Conservation (phyloP, 1,140 invertebrate genomes). For the Adelges cooleyi region DNA sequence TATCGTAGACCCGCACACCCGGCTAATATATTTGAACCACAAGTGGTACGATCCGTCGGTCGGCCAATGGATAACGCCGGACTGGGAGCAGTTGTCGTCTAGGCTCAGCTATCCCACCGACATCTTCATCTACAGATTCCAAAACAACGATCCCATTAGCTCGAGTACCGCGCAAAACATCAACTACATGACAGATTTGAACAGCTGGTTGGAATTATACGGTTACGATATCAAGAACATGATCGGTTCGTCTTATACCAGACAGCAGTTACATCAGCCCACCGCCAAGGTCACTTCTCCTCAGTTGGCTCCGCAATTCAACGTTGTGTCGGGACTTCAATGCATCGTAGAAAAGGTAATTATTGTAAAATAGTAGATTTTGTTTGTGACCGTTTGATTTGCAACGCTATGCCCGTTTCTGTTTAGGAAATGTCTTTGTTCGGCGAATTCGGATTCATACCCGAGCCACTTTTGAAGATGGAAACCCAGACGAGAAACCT, state of each 20-base stretch:
- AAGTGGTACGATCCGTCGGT: conserved; percentile 83
- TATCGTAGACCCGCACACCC: conserved; percentile 67
- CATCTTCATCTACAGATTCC: conserved; percentile 82
- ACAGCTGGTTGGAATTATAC: conserved; percentile 74
- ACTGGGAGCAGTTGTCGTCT: conserved; percentile 74
- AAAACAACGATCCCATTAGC: conserved; percentile 87
- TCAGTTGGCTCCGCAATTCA: conserved; percentile 66
- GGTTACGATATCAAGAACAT: conserved; percentile 77
- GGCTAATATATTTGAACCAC: conserved; percentile 69
- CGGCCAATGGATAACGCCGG: conserved; percentile 89
- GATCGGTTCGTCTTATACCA: conserved; percentile 67
- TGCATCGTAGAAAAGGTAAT: conserved; percentile 69
- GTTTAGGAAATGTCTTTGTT: conserved; percentile 62
- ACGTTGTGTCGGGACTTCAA: conserved; percentile 74
- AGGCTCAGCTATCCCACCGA: conserved; percentile 69
- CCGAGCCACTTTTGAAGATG: conserved; percentile 65
- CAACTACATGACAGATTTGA: conserved; percentile 72
- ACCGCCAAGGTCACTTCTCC: conserved; percentile 62
- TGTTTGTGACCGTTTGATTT: no score
- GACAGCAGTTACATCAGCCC: conserved; percentile 61
- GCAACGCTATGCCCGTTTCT: no score
- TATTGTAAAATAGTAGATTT: neutral
- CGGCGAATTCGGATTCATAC: conserved; percentile 67
- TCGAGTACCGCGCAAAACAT: conserved; percentile 48
- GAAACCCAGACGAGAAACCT: conserved; percentile 69